These are phyloP conservation scores for Dicentrarchus labrax DNA, from an alignment of 2,113 vertebrate species.

Conservation along the genomic window DNA sequence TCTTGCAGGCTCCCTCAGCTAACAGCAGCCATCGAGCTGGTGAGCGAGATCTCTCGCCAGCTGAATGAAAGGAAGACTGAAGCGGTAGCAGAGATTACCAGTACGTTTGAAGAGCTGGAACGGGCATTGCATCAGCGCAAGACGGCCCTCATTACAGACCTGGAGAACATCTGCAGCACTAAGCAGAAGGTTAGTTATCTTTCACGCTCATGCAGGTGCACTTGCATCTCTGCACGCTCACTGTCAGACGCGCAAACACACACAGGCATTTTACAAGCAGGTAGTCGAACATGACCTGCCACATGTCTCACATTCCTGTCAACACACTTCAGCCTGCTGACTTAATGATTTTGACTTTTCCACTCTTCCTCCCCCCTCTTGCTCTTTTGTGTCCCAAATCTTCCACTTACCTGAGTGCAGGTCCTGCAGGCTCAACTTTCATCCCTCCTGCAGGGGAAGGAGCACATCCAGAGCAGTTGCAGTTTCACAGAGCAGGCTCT, in stretches of 20 bases:
- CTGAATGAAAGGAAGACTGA: constrained; percentile 90
- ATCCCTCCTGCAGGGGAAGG: constrained; percentile 91
- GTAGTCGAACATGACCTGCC: background rate
- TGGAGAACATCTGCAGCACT: constrained; percentile 79
- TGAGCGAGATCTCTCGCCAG: constrained; percentile 92
- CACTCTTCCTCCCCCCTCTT: background rate
- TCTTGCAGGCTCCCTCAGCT: constrained; percentile 91
- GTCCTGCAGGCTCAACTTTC: constrained; percentile 93
- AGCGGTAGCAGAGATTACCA: constrained; percentile 89
- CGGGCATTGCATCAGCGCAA: constrained; percentile 90
- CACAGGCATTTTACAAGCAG: background rate
- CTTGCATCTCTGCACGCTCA: background rate
- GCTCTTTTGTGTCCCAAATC: background rate
- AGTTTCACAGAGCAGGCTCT: constrained; percentile 95
- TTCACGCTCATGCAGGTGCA: background rate
- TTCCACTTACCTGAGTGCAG: constrained; percentile 73
- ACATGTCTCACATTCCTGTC: background rate
- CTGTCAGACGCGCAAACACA: background rate
- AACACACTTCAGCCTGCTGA: background rate
- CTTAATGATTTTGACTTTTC: constrained; percentile 1
- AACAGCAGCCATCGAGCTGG: constrained; percentile 90
- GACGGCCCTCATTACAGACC: constrained; percentile 88
- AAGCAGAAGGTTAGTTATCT: constrained; percentile 90
- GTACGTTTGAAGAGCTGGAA: constrained; percentile 94
- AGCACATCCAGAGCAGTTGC: constrained; percentile 96